Conservation (phyloP, 2,888 invertebrate species). For the Philaethria dido region DNA sequence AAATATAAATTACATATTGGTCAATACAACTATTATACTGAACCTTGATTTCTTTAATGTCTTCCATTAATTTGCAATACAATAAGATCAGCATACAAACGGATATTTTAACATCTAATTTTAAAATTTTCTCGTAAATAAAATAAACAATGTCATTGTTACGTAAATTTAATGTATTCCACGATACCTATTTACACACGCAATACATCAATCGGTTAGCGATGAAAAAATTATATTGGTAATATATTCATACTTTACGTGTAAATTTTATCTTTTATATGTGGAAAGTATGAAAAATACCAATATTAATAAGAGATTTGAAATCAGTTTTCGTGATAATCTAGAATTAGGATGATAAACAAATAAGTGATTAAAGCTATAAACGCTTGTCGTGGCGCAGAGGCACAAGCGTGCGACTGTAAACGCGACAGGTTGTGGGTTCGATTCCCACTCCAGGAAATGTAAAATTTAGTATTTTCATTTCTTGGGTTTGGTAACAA, state of each 20-base stretch:
- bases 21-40: neutral
- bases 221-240: conserved; percentile 22
- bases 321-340: no score
- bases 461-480: no score
- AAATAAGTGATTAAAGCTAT: no score
- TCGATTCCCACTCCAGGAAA: no score
- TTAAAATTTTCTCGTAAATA: conserved; percentile 23
- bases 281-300: no score
- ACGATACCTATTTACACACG: neutral
- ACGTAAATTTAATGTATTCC: neutral
- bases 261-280: neutral
- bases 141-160: conserved; percentile 6
- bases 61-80: conserved; percentile 12
- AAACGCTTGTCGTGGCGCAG: no score
- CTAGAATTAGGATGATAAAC: no score
- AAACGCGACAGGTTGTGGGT: no score
- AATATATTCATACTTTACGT: conserved; percentile 13
- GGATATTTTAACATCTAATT: conserved; percentile 14
- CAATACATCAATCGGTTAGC: conserved; percentile 7
- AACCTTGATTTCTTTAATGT: neutral
- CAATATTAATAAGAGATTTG: no score
- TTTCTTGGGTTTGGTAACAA: no score
- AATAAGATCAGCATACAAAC: conserved; percentile 8
- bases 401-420: no score
- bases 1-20: no score